These are phyloP conservation scores for Perizoma affinitatum DNA, from an alignment of 2,888 invertebrate species.

Conservation along the genomic window DNA sequence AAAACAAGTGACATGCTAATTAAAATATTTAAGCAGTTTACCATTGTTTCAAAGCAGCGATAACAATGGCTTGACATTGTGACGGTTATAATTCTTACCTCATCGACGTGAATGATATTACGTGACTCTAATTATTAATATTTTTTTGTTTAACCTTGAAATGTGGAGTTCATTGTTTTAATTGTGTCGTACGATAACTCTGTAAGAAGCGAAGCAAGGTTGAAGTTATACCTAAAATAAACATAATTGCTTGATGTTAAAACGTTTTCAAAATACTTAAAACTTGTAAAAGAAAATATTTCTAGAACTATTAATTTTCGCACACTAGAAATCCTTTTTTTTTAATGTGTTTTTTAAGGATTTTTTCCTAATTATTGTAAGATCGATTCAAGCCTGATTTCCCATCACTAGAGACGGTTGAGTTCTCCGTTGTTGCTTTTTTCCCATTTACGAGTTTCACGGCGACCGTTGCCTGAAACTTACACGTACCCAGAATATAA, in stretches of 20 bases:
- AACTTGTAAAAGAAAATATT: no score
- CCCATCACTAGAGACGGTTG: slow-evolving; percentile 78
- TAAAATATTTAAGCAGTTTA: slow-evolving; percentile 41
- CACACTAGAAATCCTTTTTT: no score
- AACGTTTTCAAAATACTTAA: no score
- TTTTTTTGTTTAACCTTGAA: slow-evolving; percentile 50
- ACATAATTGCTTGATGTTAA: no score
- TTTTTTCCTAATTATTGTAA: not conserved
- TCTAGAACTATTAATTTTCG: no score
- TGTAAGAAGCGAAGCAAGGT: no score
- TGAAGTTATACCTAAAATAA: no score
- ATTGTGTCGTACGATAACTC: not conserved
- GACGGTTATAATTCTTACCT: slow-evolving; percentile 70
- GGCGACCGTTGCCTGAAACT: slow-evolving; percentile 84
- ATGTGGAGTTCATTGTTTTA: slow-evolving; percentile 38
- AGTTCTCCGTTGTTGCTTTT: slow-evolving; percentile 83
- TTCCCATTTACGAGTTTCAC: slow-evolving; percentile 85
- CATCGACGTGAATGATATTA: slow-evolving; percentile 61
- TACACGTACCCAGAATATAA: slow-evolving; percentile 84
- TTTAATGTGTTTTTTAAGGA: no score
- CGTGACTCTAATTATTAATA: slow-evolving; percentile 72
- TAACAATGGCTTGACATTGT: slow-evolving; percentile 64
- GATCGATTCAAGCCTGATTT: slow-evolving; percentile 51
- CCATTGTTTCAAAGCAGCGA: slow-evolving; percentile 30
- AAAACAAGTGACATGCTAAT: slow-evolving; percentile 36